Percentiles rank a stretch among this genome's conserved stretches.
phyloP scores from a whole-genome alignment of 2,797 vertebrate species.

The Scolopax bukidnonensis region DNA sequence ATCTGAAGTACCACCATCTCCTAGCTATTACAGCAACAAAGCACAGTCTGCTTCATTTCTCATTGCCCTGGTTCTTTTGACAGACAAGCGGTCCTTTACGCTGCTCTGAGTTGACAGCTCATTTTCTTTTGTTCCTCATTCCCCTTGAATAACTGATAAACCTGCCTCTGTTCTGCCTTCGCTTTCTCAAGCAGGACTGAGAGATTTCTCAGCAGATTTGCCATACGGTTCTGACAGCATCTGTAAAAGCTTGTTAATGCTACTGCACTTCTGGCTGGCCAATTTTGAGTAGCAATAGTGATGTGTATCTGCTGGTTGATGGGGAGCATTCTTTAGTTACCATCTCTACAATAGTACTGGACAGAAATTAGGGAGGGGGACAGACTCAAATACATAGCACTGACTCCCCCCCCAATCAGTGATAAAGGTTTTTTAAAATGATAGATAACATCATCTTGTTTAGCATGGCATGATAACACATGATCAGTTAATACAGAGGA shows the following conservation, averaged over 20 bases:
- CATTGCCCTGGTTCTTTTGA: not conserved
- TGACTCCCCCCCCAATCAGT: not conserved
- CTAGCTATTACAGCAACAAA: not conserved
- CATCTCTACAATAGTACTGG: not conserved
- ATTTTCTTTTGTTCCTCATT: not conserved
- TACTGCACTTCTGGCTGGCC: not conserved
- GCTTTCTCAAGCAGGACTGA: not conserved
- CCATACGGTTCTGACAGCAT: not conserved
- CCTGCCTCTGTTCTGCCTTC: not conserved
- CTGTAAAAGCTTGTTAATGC: not conserved
- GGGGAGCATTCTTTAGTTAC: not conserved
- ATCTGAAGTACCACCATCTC: not conserved
- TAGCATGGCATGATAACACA: not conserved
- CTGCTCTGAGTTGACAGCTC: not conserved
- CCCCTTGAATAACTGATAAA: not conserved
- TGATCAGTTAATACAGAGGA: not conserved
- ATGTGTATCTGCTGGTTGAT: not conserved
- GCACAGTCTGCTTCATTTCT: not conserved
- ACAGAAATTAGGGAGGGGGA: not conserved
- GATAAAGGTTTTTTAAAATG: not conserved
- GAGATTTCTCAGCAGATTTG: not conserved
- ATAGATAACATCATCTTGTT: not conserved
- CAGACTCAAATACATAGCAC: not conserved
- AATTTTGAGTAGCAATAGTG: not conserved
- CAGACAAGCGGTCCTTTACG: not conserved